phyloP scores from a whole-genome alignment of 2,797 vertebrate genomes.

The Platalea minor region DNA sequence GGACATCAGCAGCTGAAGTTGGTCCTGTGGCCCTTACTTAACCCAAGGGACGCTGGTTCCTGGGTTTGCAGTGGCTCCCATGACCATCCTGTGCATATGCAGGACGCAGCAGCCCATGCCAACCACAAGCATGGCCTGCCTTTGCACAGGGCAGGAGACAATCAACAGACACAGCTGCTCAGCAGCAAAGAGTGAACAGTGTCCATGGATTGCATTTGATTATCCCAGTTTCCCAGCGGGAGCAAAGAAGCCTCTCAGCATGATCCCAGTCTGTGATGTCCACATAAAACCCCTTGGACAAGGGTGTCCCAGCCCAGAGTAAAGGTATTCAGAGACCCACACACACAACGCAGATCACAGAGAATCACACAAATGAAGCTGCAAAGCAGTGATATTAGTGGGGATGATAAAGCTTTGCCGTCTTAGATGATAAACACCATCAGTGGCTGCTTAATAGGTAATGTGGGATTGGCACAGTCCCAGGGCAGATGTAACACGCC shows the following conservation, averaged over 20 bases:
- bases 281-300: fast-evolving
- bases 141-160: neutral
- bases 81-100: too few species aligned
- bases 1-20: neutral
- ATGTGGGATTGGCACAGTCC: conserved; percentile 45
- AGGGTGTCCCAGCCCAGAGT: neutral
- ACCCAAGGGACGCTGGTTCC: neutral
- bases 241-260: neutral
- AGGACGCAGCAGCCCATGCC: neutral
- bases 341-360: neutral
- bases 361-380: neutral
- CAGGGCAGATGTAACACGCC: conserved; percentile 37
- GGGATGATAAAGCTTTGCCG: conserved; percentile 22
- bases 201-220: neutral
- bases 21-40: neutral
- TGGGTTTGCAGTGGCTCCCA: neutral
- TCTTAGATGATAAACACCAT: conserved; percentile 46
- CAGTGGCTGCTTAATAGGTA: neutral
- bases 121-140: neutral
- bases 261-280: neutral
- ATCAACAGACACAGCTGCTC: neutral
- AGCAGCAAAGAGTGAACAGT: neutral
- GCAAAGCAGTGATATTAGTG: neutral
- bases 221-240: neutral
- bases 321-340: neutral